phyloP scores from a whole-genome alignment of 2,888 invertebrate genomes.

The Pristionchus entomophagus region DNA sequence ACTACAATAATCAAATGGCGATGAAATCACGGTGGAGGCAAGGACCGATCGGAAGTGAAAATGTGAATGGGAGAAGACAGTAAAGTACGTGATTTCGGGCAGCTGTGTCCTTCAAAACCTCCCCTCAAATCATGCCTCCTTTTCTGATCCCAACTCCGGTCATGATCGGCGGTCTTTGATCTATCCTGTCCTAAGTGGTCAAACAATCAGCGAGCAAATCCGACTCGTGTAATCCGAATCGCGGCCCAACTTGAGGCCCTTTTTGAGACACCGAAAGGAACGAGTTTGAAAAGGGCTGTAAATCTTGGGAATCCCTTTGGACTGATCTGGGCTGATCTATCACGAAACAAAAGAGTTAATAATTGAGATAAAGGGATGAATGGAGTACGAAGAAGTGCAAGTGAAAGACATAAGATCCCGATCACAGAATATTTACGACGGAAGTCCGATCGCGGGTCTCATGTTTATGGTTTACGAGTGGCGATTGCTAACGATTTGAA shows the following conservation, averaged over 20 bases:
- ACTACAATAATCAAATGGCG: too few relatives aligned
- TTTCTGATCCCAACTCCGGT: slow-evolving; percentile 8
- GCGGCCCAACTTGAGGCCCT: neutral
- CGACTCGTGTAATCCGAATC: neutral
- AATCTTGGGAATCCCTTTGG: neutral
- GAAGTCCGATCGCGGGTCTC: neutral
- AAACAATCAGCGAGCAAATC: slow-evolving; percentile 33
- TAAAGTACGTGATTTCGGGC: neutral
- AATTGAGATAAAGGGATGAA: neutral
- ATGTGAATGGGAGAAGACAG: neutral
- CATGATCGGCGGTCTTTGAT: slow-evolving; percentile 19
- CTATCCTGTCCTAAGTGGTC: neutral
- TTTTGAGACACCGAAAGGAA: neutral
- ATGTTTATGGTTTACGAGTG: neutral
- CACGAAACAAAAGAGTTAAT: neutral
- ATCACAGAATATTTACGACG: neutral
- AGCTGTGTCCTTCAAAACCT: slow-evolving; percentile 24
- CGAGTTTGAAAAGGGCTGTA: neutral
- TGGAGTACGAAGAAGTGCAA: neutral
- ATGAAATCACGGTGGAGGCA: neutral
- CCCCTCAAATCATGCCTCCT: slow-evolving; percentile 1
- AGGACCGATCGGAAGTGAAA: neutral
- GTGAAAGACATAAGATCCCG: neutral
- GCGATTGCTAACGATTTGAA: neutral
- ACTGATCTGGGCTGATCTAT: neutral